Conservation (phyloP, 2,888 invertebrate genomes). For the Agonopterix alstromeriana region DNA sequence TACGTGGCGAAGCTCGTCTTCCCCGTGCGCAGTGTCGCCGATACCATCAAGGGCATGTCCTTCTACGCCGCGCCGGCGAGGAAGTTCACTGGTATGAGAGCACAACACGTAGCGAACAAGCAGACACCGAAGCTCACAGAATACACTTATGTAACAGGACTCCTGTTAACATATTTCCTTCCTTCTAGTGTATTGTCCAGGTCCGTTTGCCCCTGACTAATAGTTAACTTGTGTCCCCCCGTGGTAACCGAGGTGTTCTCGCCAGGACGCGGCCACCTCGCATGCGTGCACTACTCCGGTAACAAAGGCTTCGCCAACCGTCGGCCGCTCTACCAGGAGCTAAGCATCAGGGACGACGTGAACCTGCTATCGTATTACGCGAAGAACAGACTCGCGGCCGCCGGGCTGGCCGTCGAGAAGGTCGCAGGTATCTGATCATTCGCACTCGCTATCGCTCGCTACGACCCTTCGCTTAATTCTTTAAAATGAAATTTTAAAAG, state of each 20-base stretch:
- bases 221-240: constrained; percentile 48
- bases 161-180: not conserved
- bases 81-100: constrained; percentile 79
- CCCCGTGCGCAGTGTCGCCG: constrained; percentile 79
- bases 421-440: constrained; percentile 62
- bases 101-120: constrained; percentile 12
- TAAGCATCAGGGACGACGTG: constrained; percentile 90
- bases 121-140: constrained; percentile 17
- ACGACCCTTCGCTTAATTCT: constrained; percentile 57
- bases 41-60: constrained; percentile 78
- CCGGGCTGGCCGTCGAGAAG: constrained; percentile 65
- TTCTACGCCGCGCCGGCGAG: constrained; percentile 83
- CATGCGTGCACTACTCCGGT: constrained; percentile 90
- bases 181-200: constrained; percentile 3
- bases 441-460: constrained; percentile 31
- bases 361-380: constrained; percentile 92
- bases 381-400: constrained; percentile 84
- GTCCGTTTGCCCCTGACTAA: constrained; percentile 45
- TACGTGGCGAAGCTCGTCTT: constrained; percentile 83
- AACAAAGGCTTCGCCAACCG: constrained; percentile 87
- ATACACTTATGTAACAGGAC: constrained; percentile 7
- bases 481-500: constrained; percentile 51
- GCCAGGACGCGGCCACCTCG: constrained; percentile 88
- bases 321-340: constrained; percentile 82
- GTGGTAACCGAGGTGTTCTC: constrained; percentile 67